phyloP scores from a whole-genome alignment of 1,140 invertebrate species.

The Apis cerana region DNA sequence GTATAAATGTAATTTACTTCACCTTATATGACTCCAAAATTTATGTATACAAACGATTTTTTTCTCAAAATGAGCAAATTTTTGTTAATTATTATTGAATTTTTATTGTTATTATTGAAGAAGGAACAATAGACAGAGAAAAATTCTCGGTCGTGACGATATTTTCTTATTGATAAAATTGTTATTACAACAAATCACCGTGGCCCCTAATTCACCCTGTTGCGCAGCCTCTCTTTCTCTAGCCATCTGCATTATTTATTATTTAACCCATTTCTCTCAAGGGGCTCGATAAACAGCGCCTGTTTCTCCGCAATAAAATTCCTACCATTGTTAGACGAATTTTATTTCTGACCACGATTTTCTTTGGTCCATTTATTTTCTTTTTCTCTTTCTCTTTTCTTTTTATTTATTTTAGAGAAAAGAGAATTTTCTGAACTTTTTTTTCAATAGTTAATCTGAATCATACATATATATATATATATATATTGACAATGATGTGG shows the following conservation, averaged over 20 bases:
- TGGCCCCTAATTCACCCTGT: not conserved
- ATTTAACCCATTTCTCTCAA: conserved; percentile 1
- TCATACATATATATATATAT: no score
- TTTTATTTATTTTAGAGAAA: not conserved
- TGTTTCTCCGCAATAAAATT: not conserved
- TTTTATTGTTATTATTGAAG: conserved; percentile 10
- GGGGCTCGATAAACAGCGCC: not conserved
- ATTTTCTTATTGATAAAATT: not conserved
- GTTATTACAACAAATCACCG: not conserved
- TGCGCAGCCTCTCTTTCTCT: not conserved
- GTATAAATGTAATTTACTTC: no score
- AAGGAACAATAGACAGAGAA: not conserved
- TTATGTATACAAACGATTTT: not conserved
- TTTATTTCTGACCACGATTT: not conserved
- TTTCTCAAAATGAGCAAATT: not conserved
- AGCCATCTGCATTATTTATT: conserved; percentile 1
- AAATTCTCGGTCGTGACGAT: not conserved
- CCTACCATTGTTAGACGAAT: not conserved
- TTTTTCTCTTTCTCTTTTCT: not conserved
- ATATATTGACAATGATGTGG: no score
- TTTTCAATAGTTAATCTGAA: not conserved
- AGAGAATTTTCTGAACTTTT: not conserved
- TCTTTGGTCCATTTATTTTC: not conserved
- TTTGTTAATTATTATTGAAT: no score
- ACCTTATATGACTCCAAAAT: no score